Evolutionary conservation across 2,113 vertebrate species (phyloP).

Genomic region (Naja naja): DNA sequence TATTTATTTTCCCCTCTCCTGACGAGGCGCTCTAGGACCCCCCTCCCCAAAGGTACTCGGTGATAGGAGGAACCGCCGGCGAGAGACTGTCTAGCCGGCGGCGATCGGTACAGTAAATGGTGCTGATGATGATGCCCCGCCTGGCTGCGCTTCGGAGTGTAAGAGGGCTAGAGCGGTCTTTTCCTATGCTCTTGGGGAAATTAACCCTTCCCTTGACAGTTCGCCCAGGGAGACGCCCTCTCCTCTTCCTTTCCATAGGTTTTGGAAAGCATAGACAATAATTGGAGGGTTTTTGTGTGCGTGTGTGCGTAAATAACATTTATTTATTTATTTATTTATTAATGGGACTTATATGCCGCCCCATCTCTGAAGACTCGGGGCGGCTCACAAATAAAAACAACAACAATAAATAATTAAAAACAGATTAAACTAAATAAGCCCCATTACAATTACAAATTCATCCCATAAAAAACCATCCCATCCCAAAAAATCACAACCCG

Average conservation of each 20-base stretch:
- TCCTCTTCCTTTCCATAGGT: neutral
- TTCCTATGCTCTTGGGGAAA: neutral
- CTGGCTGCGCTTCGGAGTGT: neutral
- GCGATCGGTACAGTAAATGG: neutral
- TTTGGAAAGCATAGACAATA: neutral
- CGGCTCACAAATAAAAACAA: no score
- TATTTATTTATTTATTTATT: no score
- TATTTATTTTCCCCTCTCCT: rapidly evolving
- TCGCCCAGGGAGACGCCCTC: neutral
- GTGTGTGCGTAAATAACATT: neutral
- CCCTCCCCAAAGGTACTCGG: neutral
- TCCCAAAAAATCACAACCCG: no score
- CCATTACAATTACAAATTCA: no score
- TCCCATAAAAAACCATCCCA: no score
- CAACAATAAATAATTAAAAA: no score
- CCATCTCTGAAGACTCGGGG: no score
- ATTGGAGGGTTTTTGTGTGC: neutral
- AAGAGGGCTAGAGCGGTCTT: neutral
- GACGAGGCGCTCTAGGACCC: neutral
- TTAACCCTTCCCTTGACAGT: neutral
- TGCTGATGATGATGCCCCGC: neutral
- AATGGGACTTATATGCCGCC: no score
- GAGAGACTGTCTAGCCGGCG: neutral
- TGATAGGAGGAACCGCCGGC: neutral
- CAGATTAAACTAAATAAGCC: no score